phyloP scores from a whole-genome alignment of 2,113 vertebrate species.

The Tursiops truncatus region DNA sequence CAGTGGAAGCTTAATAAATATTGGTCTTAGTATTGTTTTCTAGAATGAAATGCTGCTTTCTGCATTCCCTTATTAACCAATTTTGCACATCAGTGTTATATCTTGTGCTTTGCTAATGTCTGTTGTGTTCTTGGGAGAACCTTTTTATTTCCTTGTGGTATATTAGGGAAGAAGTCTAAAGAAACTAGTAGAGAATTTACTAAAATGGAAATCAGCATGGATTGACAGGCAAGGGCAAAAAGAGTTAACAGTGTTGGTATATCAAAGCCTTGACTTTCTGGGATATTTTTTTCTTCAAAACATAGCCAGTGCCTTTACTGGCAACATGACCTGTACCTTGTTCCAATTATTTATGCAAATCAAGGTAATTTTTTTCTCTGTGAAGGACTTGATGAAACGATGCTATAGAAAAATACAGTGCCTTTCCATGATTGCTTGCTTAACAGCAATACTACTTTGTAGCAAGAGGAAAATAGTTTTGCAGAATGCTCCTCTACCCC shows the following conservation, averaged over 20 bases:
- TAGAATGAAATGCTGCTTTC: neutral
- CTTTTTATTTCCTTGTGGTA: neutral
- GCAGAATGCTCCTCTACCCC: constrained; percentile 64
- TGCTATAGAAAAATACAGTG: constrained; percentile 64
- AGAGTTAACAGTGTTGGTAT: neutral
- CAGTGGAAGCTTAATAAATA: neutral
- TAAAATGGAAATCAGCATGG: neutral
- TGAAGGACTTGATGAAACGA: constrained; percentile 69
- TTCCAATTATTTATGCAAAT: constrained; percentile 73
- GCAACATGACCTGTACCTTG: constrained; percentile 2
- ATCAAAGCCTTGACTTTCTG: neutral
- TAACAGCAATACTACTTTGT: constrained; percentile 80
- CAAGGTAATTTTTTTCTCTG: constrained; percentile 51
- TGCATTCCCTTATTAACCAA: neutral
- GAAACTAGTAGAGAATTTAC: neutral
- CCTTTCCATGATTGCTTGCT: constrained; percentile 79
- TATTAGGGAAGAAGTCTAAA: neutral
- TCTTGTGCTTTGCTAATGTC: neutral
- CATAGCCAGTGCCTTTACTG: constrained; percentile 44
- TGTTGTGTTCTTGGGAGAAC: neutral
- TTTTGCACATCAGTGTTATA: neutral
- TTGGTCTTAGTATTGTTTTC: neutral
- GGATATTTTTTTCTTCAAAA: neutral
- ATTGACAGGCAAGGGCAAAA: neutral
- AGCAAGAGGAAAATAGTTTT: constrained; percentile 82